Base-by-base conservation (phyloP, 2,113 vertebrate genomes). In the Synchiropus splendidus region DNA sequence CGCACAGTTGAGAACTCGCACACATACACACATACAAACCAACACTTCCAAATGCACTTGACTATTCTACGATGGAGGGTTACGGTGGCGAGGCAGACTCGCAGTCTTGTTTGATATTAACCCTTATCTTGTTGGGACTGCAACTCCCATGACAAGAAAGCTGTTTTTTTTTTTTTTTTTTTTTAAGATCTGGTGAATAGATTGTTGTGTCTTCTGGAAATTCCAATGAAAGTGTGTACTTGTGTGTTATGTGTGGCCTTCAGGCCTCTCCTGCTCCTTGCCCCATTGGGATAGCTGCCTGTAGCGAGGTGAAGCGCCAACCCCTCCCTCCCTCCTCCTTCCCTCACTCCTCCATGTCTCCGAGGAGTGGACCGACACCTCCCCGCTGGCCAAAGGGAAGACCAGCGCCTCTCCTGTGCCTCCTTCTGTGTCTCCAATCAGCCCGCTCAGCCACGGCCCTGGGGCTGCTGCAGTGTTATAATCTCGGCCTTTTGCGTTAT, bases 71-170 rank as follows among this genome's bases (percentile, higher is more conserved):
- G 55, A 68, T 51, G 52, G 58, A 55, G 57, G 80, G 78, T 78
- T 67, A 74, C 44, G 31, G 60, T 76, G 75, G 67, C 67, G 70
- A 75, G 72, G 64, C 65, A 64, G 60, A 68, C 48, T 21, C 48
- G 45, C 67, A 64, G 62, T 70, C 67, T 70, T 75, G 74, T 79
- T 79, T 80, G 74, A 77, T 80, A 75, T 79, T 77, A 82, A 83
- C 77, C 78, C 78, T 71, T 69, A 64, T 74, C 72, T 74, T 67
- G 61, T 58, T 69, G 72, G 75, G 75, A 78, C 61, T 63, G 34
- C 18, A 30, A 48, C 50, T 76, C 72, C 76, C 73, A 63, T 58
- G 68, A 77, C 65, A 72, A 72, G 62, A 53, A 66, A 48, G 71
- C n/a, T n/a, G n/a, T 55, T 47, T 67, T 51, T 64, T 80, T 70